phyloP scores from a whole-genome alignment of 2,113 vertebrate genomes.

The Sebastes fasciatus region DNA sequence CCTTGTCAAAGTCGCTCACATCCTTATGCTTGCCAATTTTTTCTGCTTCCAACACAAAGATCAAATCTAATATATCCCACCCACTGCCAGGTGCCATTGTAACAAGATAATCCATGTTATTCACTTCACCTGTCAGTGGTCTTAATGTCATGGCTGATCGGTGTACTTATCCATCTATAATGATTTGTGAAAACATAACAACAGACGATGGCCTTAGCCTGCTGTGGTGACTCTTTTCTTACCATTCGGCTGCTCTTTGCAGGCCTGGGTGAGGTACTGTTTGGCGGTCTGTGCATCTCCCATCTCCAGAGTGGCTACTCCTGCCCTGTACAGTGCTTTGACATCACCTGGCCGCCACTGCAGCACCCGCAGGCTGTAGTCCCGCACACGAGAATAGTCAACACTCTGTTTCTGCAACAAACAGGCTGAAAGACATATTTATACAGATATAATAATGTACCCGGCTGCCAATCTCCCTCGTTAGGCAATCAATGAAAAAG shows the following conservation, averaged over 20 bases:
- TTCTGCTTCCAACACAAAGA: too few relatives aligned
- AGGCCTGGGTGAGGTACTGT: slow-evolving; percentile 85
- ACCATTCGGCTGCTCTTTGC: slow-evolving; percentile 89
- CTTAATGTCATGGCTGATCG: too few relatives aligned
- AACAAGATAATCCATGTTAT: too few relatives aligned
- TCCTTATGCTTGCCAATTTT: too few relatives aligned
- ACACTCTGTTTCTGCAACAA: slow-evolving; percentile 89
- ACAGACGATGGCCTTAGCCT: background rate
- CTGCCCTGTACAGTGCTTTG: slow-evolving; percentile 92
- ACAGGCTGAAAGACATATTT: slow-evolving; percentile 83
- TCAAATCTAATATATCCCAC: too few relatives aligned
- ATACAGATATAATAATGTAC: background rate
- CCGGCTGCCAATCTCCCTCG: background rate
- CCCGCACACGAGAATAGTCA: slow-evolving; percentile 88
- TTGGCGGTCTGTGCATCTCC: slow-evolving; percentile 88
- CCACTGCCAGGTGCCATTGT: too few relatives aligned
- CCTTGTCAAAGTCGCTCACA: too few relatives aligned
- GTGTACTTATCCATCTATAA: background rate
- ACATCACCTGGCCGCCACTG: slow-evolving; percentile 85
- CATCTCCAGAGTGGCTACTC: slow-evolving; percentile 90
- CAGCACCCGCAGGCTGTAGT: slow-evolving; percentile 90
- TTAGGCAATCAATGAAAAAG: background rate
- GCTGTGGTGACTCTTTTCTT: slow-evolving; percentile 11
- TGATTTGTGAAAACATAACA: background rate
- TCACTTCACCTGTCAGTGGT: too few relatives aligned